Percentiles rank a stretch among this genome's conserved stretches.
These are phyloP conservation scores for Campoletis sonorensis DNA, from an alignment of 1,140 invertebrate species.

Conservation along the genomic window DNA sequence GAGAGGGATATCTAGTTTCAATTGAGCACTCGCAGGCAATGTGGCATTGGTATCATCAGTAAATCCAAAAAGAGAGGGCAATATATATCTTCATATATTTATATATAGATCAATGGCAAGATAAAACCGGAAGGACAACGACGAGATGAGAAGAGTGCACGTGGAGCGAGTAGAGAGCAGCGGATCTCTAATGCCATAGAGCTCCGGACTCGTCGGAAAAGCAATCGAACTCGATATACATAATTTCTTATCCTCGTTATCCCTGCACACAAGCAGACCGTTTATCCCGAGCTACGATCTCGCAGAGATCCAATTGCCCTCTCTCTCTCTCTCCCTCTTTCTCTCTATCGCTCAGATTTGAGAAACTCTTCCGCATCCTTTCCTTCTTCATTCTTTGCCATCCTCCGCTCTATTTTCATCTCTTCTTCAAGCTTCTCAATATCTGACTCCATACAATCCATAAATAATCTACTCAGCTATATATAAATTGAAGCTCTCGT, in stretches of 20 bases:
- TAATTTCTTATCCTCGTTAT: conserved; percentile 47
- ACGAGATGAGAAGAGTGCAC: background rate
- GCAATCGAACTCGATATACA: conserved; percentile 42
- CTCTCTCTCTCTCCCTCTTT: background rate
- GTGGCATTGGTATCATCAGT: conserved; percentile 18
- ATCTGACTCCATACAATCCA: conserved; percentile 15
- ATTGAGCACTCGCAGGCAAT: conserved; percentile 3
- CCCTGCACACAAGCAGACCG: conserved; percentile 5
- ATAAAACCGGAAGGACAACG: conserved; percentile 42
- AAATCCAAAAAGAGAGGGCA: background rate
- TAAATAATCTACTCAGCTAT: conserved; percentile 17
- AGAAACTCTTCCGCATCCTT: conserved; percentile 28
- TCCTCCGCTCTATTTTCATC: conserved; percentile 19
- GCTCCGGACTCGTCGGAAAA: conserved; percentile 29
- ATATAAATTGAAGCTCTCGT: conserved; percentile 40
- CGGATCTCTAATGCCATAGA: background rate
- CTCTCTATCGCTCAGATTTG: background rate
- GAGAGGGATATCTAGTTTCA: conserved; percentile 13
- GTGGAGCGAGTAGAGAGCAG: background rate
- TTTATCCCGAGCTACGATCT: conserved; percentile 38
- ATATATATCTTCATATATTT: background rate
- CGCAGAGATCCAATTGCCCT: conserved; percentile 36
- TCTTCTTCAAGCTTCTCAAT: conserved; percentile 14
- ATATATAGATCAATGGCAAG: conserved; percentile 20
- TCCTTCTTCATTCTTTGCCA: background rate